Evolutionary conservation across 2,797 vertebrate genomes (phyloP).

Genomic region (Myripristis murdjan): DNA sequence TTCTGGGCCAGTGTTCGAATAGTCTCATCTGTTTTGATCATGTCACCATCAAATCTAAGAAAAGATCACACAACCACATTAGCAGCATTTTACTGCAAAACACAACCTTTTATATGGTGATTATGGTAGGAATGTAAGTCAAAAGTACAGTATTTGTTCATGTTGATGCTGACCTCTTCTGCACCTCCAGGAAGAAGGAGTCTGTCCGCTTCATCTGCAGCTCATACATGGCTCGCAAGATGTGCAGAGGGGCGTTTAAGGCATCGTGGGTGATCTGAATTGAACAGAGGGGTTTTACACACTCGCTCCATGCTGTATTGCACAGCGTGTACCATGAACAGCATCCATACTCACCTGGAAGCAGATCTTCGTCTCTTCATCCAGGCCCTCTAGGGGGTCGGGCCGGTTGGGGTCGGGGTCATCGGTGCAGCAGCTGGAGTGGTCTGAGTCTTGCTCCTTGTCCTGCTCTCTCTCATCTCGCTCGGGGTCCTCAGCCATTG

Average conservation of each 20-base stretch:
- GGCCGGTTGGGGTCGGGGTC: conserved; percentile 89
- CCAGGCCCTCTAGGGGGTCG: conserved; percentile 94
- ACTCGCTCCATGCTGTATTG: background rate
- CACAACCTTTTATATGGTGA: background rate
- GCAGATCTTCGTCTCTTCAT: conserved; percentile 97
- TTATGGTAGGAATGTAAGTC: background rate
- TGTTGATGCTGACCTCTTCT: conserved; percentile 89
- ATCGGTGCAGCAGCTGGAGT: conserved; percentile 83
- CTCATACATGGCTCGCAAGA: conserved; percentile 96
- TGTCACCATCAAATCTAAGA: conserved; percentile 93
- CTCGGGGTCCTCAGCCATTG: conserved; percentile 88
- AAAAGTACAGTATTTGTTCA: background rate
- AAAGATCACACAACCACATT: background rate
- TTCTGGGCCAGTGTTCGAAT: conserved; percentile 94
- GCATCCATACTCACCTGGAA: conserved; percentile 88
- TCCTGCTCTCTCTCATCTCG: conserved; percentile 88
- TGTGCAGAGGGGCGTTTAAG: conserved; percentile 95
- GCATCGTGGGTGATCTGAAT: conserved; percentile 95
- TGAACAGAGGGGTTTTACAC: background rate
- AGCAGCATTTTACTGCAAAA: background rate
- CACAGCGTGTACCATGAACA: background rate
- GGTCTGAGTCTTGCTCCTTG: conserved; percentile 89
- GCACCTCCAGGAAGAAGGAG: conserved; percentile 96
- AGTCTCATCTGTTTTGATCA: conserved; percentile 95
- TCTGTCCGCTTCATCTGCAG: conserved; percentile 97